Percentiles rank a stretch among this genome's conserved stretches.
These are phyloP conservation scores for Leptinotarsa peninsularis DNA, from an alignment of 2,888 invertebrate genomes.

Conservation along the genomic window DNA sequence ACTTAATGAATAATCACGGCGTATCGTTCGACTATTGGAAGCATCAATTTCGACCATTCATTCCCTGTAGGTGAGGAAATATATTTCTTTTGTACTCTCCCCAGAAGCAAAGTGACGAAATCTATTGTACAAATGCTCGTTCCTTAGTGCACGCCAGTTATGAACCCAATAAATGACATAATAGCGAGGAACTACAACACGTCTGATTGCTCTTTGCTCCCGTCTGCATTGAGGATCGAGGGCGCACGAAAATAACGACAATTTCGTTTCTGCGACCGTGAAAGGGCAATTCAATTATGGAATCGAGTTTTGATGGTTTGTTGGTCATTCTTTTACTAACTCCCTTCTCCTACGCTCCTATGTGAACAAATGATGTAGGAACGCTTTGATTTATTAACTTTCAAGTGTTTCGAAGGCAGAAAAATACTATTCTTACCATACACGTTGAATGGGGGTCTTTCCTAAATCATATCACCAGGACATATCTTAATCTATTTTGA, in stretches of 20 bases:
- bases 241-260: conserved; percentile 9
- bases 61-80: neutral
- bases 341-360: neutral
- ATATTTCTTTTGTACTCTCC: neutral
- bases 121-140: conserved; percentile 31
- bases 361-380: neutral
- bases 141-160: conserved; percentile 35
- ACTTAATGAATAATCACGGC: neutral
- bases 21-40: neutral
- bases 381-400: neutral
- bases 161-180: conserved; percentile 41
- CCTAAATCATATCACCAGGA: no score
- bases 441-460: neutral
- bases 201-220: conserved; percentile 39
- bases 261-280: conserved; percentile 5
- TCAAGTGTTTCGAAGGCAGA: neutral
- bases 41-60: conserved; percentile 11
- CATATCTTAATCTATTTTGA: no score
- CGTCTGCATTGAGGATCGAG: conserved; percentile 2
- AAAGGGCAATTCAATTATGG: conserved; percentile 13
- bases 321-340: neutral
- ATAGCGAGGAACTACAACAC: conserved; percentile 38
- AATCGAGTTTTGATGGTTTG: conserved; percentile 5
- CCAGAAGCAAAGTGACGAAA: conserved; percentile 5
- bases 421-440: neutral